Percentiles rank a stretch among this genome's conserved stretches.
Conservation (phyloP, 1,140 invertebrate species). For the Gonatopus flavifemur region DNA sequence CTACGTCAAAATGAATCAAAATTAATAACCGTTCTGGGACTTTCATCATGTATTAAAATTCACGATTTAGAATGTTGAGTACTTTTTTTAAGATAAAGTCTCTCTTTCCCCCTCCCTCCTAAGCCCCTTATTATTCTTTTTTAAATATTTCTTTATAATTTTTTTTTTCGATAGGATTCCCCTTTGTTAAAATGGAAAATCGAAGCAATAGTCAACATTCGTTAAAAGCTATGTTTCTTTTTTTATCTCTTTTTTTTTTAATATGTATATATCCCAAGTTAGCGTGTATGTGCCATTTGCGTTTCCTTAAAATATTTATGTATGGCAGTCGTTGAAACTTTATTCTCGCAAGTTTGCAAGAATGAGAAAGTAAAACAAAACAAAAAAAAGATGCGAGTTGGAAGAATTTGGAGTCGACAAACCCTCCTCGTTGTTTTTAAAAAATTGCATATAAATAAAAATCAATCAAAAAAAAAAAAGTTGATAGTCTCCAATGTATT, state of each 20-base stretch:
- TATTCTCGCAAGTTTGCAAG: conserved; percentile 41
- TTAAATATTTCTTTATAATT: conserved; percentile 33
- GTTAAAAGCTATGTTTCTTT: conserved; percentile 55
- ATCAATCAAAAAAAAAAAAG: conserved; percentile 7
- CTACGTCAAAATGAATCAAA: conserved; percentile 20
- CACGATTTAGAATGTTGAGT: conserved; percentile 25
- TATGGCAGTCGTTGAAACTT: conserved; percentile 51
- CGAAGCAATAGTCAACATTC: too few species aligned
- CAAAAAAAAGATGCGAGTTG: conserved; percentile 18
- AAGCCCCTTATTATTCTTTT: conserved; percentile 36
- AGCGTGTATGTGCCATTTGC: too few species aligned
- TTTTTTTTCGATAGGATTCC: conserved; percentile 31
- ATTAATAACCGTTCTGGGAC: conserved; percentile 18
- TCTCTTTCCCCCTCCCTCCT: too few species aligned
- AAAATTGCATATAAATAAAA: neutral
- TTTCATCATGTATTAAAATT: conserved; percentile 21
- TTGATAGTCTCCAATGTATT: conserved; percentile 1
- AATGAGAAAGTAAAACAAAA: conserved; percentile 24
- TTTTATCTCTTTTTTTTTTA: too few species aligned
- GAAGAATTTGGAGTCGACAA: conserved; percentile 20
- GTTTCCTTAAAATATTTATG: conserved; percentile 50
- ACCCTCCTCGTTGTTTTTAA: neutral
- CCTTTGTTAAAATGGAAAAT: conserved; percentile 50
- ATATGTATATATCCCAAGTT: conserved; percentile 52
- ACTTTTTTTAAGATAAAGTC: conserved; percentile 36